Percentiles rank a stretch among this genome's conserved stretches.
phyloP scores from a whole-genome alignment of 1,140 invertebrate species.

The Frieseomelitta varia region DNA sequence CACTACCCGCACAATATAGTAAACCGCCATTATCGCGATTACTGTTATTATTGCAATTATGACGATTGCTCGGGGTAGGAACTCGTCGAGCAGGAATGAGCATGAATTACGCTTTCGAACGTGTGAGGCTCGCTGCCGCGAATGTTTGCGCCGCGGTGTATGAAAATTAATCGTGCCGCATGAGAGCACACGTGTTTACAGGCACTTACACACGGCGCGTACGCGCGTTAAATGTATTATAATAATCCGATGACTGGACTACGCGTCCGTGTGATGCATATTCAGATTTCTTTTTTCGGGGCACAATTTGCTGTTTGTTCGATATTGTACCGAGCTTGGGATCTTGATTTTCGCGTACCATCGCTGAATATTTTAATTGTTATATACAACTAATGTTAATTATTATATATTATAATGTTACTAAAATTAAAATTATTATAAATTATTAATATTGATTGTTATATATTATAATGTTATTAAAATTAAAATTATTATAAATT shows the following conservation, averaged over 20 bases:
- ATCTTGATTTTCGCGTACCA: too few species aligned
- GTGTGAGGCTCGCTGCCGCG: neutral
- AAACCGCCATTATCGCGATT: constrained; percentile 68
- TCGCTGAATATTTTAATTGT: too few species aligned
- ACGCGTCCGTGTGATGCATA: too few species aligned
- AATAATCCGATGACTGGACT: neutral
- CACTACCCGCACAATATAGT: constrained; percentile 47
- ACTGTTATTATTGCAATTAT: constrained; percentile 73
- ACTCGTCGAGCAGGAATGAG: constrained; percentile 4
- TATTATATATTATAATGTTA: too few species aligned
- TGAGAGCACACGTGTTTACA: neutral
- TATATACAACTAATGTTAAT: too few species aligned
- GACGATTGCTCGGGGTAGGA: constrained; percentile 54
- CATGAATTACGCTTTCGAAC: constrained; percentile 33
- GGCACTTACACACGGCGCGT: too few species aligned
- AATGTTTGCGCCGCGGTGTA: constrained; percentile 2
- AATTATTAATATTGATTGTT: too few species aligned
- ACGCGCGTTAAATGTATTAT: neutral
- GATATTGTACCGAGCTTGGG: too few species aligned
- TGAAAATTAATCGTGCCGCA: constrained; percentile 8
- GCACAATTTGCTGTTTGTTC: neutral
- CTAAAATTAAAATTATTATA: too few species aligned
- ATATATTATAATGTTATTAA: too few species aligned
- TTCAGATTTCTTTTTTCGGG: neutral
- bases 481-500: too few species aligned